Conservation (phyloP, 2,888 invertebrate species). For the Beris morrisii region DNA sequence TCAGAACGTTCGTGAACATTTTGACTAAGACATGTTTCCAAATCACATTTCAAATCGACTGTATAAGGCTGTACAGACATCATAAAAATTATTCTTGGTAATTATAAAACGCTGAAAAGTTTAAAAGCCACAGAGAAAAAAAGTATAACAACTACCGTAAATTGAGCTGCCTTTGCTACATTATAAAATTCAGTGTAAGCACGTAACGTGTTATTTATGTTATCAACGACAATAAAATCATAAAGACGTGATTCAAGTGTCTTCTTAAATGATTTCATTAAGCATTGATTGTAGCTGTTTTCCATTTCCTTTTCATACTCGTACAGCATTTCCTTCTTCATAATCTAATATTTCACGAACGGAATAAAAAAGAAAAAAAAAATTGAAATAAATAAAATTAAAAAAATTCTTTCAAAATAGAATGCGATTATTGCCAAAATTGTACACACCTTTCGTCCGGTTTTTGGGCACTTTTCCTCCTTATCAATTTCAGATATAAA, state of each 20-base stretch:
- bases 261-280: conserved; percentile 88
- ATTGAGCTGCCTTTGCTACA: conserved; percentile 66
- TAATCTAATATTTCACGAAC: conserved; percentile 48
- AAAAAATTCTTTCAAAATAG: no score
- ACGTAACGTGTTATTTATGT: conserved; percentile 79
- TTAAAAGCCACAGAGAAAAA: conserved; percentile 5
- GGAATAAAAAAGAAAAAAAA: neutral
- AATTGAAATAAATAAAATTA: neutral
- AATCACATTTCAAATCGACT: conserved; percentile 83
- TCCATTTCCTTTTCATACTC: conserved; percentile 88
- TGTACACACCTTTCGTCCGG: conserved; percentile 50
- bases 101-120: neutral
- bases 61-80: conserved; percentile 74
- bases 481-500: conserved; percentile 87
- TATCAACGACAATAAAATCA: conserved; percentile 90
- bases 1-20: conserved; percentile 82
- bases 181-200: conserved; percentile 88
- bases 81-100: conserved; percentile 15
- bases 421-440: conserved; percentile 1
- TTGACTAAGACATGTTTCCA: conserved; percentile 74
- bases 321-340: conserved; percentile 60
- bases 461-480: conserved; percentile 57
- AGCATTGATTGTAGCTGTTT: conserved; percentile 74
- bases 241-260: conserved; percentile 88
- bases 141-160: conserved; percentile 45